Percentiles rank a stretch among this genome's conserved stretches.
Evolutionary conservation across 2,113 vertebrate genomes (phyloP).

Genomic region (Bubo scandiacus): DNA sequence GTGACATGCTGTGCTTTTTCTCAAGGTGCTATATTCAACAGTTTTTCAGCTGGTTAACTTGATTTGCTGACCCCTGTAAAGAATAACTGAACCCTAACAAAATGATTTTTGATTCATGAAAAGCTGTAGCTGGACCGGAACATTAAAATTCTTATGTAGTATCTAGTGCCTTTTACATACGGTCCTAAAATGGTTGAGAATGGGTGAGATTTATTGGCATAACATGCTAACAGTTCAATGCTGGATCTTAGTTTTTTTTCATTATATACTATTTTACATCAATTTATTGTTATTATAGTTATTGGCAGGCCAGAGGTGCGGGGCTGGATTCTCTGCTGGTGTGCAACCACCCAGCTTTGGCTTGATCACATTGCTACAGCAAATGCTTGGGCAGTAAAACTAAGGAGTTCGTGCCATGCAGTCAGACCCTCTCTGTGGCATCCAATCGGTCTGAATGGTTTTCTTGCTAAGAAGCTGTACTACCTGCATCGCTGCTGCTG

Average conservation of each 20-base stretch:
- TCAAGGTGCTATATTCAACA: background rate
- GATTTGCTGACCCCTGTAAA: background rate
- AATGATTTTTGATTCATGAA: background rate
- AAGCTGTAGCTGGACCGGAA: background rate
- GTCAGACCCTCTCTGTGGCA: background rate
- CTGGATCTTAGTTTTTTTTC: background rate
- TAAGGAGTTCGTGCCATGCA: background rate
- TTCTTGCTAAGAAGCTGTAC: background rate
- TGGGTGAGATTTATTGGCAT: background rate
- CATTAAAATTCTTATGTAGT: background rate
- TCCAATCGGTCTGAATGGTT: background rate
- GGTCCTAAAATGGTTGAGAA: background rate
- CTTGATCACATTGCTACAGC: background rate
- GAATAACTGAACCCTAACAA: background rate
- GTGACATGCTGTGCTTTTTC: background rate
- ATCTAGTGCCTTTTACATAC: background rate
- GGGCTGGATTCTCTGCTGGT: background rate
- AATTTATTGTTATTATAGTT: background rate
- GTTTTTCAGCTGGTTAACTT: conserved; percentile 3
- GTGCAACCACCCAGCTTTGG: background rate
- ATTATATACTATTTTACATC: background rate
- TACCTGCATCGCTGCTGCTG: background rate
- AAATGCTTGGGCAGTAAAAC: background rate
- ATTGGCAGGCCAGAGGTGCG: background rate
- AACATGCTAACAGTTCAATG: background rate